A percentile compares a stretch with the other conserved stretches of the same genome.
phyloP scores from a whole-genome alignment of 2,113 vertebrate genomes.

The Anarhynchus alexandrinus region DNA sequence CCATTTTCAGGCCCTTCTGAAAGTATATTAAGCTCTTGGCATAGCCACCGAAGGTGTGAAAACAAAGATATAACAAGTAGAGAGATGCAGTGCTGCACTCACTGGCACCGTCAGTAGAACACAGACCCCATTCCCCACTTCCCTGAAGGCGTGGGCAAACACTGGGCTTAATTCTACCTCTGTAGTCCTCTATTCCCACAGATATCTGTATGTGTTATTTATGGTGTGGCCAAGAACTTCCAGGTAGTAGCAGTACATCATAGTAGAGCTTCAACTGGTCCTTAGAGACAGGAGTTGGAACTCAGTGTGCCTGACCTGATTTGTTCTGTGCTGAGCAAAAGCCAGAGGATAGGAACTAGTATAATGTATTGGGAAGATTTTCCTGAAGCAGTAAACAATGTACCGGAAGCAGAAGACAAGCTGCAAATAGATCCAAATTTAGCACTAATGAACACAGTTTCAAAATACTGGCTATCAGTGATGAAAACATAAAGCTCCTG shows the following conservation, averaged over 20 bases:
- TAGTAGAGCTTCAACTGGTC: neutral
- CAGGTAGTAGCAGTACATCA: neutral
- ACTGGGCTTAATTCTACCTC: neutral
- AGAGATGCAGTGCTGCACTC: neutral
- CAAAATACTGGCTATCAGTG: neutral
- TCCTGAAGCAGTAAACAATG: slow-evolving; percentile 32
- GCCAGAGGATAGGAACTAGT: neutral
- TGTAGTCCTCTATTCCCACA: neutral
- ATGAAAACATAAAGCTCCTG: neutral
- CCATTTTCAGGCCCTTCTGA: neutral
- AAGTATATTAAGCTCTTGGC: neutral
- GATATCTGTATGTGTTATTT: neutral
- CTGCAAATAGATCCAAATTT: neutral
- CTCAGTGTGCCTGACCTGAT: slow-evolving; percentile 14
- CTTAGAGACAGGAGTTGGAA: slow-evolving; percentile 12
- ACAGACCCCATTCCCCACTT: neutral
- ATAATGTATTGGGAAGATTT: neutral
- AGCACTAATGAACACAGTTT: neutral
- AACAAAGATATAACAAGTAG: neutral
- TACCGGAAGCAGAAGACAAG: slow-evolving; percentile 26
- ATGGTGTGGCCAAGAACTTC: neutral
- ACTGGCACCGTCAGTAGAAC: neutral
- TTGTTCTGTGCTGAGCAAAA: neutral
- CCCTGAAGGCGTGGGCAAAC: neutral
- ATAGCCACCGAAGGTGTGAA: neutral